Evolutionary conservation across 1,140 invertebrate genomes (phyloP).

Genomic region (Ylistrum balloti): DNA sequence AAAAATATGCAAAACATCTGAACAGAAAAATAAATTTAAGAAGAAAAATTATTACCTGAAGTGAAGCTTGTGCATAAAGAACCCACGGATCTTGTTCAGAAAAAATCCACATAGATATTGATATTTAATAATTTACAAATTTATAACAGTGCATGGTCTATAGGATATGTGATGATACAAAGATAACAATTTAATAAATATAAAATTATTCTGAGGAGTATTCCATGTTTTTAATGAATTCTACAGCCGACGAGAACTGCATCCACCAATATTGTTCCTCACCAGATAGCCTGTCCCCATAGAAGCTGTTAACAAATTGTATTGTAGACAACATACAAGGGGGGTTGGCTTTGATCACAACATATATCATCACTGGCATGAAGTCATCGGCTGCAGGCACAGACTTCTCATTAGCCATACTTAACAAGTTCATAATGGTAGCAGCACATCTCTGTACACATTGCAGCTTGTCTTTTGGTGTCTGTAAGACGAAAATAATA

Average conservation of each 20-base stretch:
- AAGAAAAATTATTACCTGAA: too few relatives aligned
- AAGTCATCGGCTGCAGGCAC: constrained; percentile 98
- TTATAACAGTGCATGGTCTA: not conserved
- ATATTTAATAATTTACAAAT: constrained; percentile 2
- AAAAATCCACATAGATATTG: not conserved
- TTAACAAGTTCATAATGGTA: constrained; percentile 94
- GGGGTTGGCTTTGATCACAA: constrained; percentile 98
- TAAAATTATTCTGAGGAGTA: constrained; percentile 82
- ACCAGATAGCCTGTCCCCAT: constrained; percentile 91
- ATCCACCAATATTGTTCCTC: constrained; percentile 99
- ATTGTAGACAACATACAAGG: constrained; percentile 96
- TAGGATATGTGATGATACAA: constrained; percentile 33
- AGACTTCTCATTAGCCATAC: constrained; percentile 89
- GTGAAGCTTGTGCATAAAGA: not conserved
- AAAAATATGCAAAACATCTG: too few relatives aligned
- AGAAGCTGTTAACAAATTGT: constrained; percentile 97
- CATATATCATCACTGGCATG: constrained; percentile 97
- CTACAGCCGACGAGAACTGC: constrained; percentile 97
- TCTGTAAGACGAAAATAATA: constrained; percentile 81
- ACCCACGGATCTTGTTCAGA: not conserved
- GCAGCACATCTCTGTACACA: constrained; percentile 93
- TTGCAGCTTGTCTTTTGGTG: constrained; percentile 96
- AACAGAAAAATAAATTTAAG: too few relatives aligned
- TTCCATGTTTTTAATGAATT: constrained; percentile 99
- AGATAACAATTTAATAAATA: not conserved